Evolutionary conservation across 2,888 invertebrate genomes (phyloP).

Genomic region (Drosophila koepferae): DNA sequence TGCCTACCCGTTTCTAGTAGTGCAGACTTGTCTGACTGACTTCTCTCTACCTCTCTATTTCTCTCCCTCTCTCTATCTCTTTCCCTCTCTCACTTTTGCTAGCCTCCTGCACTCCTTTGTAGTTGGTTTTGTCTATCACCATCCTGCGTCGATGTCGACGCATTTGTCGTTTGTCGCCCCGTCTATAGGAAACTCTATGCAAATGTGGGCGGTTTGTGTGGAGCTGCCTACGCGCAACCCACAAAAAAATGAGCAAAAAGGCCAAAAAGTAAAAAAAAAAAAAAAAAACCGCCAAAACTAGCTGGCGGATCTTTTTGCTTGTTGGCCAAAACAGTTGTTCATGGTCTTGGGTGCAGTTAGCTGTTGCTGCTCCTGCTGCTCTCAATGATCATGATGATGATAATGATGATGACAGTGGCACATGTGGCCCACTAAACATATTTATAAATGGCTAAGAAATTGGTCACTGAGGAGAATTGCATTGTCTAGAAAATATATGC

Average conservation of each 20-base stretch:
- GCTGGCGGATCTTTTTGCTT: constrained; percentile 47
- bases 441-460: constrained; percentile 26
- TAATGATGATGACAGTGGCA: constrained; percentile 36
- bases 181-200: constrained; percentile 69
- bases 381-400: constrained; percentile 27
- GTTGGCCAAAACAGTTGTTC: constrained; percentile 35
- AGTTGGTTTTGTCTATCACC: constrained; percentile 35
- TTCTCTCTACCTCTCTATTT: constrained; percentile 9
- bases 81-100: not conserved
- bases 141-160: constrained; percentile 53
- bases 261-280: not conserved
- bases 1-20: constrained; percentile 44
- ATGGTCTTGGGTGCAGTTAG: constrained; percentile 50
- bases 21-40: constrained; percentile 71
- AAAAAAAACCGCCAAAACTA: constrained; percentile 36
- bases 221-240: constrained; percentile 77
- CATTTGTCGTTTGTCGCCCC: constrained; percentile 78
- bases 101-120: constrained; percentile 3
- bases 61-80: not conserved
- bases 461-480: constrained; percentile 19
- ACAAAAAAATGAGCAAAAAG: constrained; percentile 46
- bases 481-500: constrained; percentile 16
- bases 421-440: constrained; percentile 50
- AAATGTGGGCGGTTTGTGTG: constrained; percentile 70
- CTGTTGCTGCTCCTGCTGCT: constrained; percentile 6